Evolutionary conservation across 2,797 vertebrate species (phyloP).

Genomic region (Craterocephalus amniculus): DNA sequence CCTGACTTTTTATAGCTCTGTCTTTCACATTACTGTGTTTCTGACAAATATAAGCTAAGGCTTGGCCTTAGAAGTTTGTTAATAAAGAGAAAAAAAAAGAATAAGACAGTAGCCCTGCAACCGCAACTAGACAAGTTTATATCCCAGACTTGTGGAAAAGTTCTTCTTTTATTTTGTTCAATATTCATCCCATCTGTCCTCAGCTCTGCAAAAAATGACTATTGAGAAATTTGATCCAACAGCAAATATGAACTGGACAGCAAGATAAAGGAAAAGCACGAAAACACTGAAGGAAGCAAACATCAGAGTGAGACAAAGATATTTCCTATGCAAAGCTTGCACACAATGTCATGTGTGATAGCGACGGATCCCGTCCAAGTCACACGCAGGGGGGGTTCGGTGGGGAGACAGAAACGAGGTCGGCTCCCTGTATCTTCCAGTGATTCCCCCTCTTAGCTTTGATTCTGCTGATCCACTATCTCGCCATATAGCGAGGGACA

Average conservation of each 20-base stretch:
- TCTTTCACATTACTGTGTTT: constrained; percentile 64
- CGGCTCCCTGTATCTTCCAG: constrained; percentile 80
- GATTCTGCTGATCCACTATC: constrained; percentile 86
- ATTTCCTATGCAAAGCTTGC: constrained; percentile 87
- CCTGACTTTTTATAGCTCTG: constrained; percentile 73
- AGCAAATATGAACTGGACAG: constrained; percentile 80
- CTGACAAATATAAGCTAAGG: constrained; percentile 64
- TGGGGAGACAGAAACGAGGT: constrained; percentile 78
- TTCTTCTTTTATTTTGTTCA: constrained; percentile 64
- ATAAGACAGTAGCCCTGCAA: constrained; percentile 60
- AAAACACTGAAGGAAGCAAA: constrained; percentile 78
- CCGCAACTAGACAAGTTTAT: constrained; percentile 75
- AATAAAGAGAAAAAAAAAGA: constrained; percentile 71
- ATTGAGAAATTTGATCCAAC: constrained; percentile 77
- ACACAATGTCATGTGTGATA: constrained; percentile 87
- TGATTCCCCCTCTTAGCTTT: constrained; percentile 80
- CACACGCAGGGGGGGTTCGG: constrained; percentile 78
- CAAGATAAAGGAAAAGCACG: constrained; percentile 81
- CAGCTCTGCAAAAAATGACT: constrained; percentile 57
- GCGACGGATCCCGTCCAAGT: constrained; percentile 84
- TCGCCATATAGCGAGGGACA: constrained; percentile 81
- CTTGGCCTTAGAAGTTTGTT: constrained; percentile 72
- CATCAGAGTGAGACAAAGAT: constrained; percentile 83
- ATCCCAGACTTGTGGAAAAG: constrained; percentile 71
- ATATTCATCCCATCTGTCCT: constrained; percentile 80